phyloP scores from a whole-genome alignment of 2,888 invertebrate genomes.

The Troides oblongomaculatus region DNA sequence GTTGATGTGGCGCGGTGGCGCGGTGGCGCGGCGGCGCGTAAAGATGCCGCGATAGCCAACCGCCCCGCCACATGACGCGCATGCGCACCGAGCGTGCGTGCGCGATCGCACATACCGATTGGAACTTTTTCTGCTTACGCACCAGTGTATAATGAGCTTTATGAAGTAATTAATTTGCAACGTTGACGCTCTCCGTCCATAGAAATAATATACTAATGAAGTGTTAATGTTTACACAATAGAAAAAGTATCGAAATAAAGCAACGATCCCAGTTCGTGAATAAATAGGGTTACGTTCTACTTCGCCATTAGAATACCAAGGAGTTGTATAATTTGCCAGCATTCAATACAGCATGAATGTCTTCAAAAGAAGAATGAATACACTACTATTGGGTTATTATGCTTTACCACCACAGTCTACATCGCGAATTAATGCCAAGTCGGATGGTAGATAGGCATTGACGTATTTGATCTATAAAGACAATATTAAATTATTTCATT shows the following conservation, averaged over 20 bases:
- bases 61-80: constrained; percentile 62
- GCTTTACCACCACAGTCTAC: too few species aligned
- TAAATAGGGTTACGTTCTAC: too few species aligned
- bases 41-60: constrained; percentile 70
- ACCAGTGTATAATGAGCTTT: constrained; percentile 31
- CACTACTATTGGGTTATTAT: too few species aligned
- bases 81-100: constrained; percentile 33
- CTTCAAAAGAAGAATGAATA: too few species aligned
- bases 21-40: constrained; percentile 58
- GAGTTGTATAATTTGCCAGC: too few species aligned
- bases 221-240: constrained; percentile 5
- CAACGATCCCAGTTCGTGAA: too few species aligned
- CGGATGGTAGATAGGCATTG: too few species aligned
- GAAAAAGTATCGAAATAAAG: background rate
- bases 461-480: too few species aligned
- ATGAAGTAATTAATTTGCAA: constrained; percentile 31
- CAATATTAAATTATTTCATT: too few species aligned
- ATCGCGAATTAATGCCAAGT: too few species aligned
- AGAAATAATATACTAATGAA: constrained; percentile 8
- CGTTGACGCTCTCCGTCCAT: constrained; percentile 1
- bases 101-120: constrained; percentile 31
- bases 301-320: too few species aligned
- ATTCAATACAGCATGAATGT: too few species aligned
- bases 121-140: constrained; percentile 33
- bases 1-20: constrained; percentile 45